phyloP scores from a whole-genome alignment of 2,113 vertebrate species.

The Empidonax traillii region DNA sequence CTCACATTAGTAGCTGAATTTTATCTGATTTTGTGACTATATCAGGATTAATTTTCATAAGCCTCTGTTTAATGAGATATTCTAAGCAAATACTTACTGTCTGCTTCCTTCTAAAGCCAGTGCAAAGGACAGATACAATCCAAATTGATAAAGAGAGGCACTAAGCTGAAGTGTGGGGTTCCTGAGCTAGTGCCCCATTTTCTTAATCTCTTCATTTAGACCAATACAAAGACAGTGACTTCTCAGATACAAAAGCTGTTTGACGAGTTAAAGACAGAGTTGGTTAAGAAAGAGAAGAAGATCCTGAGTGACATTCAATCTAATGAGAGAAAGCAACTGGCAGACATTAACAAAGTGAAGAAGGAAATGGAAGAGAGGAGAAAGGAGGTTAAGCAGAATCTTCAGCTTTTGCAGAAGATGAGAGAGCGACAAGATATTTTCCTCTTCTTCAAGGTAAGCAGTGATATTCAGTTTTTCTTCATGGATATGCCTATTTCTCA shows the following conservation, averaged over 20 bases:
- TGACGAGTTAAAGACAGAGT: not conserved
- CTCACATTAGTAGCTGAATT: not conserved
- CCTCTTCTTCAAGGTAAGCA: constrained; percentile 36
- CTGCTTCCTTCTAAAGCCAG: not conserved
- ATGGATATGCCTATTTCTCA: not conserved
- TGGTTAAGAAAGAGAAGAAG: not conserved
- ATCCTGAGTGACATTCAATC: not conserved
- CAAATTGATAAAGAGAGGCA: not conserved
- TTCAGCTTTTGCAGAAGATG: not conserved
- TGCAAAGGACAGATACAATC: not conserved
- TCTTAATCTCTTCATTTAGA: constrained; percentile 1
- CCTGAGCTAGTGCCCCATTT: not conserved
- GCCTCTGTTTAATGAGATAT: not conserved
- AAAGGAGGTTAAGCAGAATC: not conserved
- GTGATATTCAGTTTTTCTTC: not conserved
- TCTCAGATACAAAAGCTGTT: not conserved
- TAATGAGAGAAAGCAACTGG: not conserved
- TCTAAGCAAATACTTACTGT: not conserved
- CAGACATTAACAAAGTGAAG: not conserved
- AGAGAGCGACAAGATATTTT: not conserved
- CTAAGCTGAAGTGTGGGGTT: not conserved
- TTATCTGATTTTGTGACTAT: not conserved
- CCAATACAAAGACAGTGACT: not conserved
- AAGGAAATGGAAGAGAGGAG: not conserved
- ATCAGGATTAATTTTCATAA: not conserved